phyloP scores from a whole-genome alignment of 1,140 invertebrate genomes.

The Tenebrio molitor region DNA sequence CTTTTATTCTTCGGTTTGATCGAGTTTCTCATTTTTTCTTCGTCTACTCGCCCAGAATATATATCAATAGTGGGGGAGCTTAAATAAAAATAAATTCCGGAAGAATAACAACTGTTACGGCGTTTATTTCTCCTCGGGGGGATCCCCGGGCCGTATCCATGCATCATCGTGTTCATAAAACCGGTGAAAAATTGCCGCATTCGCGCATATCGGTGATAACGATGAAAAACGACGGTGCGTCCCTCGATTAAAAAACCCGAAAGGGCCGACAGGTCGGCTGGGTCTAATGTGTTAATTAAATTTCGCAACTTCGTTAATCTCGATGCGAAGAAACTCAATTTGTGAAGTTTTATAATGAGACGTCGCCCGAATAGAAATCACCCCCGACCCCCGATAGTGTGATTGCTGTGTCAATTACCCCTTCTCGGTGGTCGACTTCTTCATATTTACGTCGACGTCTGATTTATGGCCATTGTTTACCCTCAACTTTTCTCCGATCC shows the following conservation, averaged over 20 bases:
- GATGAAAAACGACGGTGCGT: conserved; percentile 1
- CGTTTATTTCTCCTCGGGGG: conserved; percentile 23
- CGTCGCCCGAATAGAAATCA: background rate
- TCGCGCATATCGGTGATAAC: conserved; percentile 1
- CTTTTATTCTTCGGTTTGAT: too few relatives aligned
- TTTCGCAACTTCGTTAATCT: conserved; percentile 1
- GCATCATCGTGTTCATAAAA: conserved; percentile 23
- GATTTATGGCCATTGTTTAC: conserved; percentile 21
- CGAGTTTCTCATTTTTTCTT: conserved; percentile 15
- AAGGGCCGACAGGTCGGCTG: too few relatives aligned
- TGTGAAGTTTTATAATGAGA: background rate
- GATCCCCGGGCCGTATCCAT: conserved; percentile 1
- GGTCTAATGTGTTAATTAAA: background rate
- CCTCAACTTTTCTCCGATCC: background rate
- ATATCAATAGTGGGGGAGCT: background rate
- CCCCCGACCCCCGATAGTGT: too few relatives aligned
- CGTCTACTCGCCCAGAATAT: conserved; percentile 2
- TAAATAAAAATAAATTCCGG: conserved; percentile 14
- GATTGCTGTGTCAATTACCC: too few relatives aligned
- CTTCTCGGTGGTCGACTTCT: too few relatives aligned
- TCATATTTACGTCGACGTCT: background rate
- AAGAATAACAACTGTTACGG: conserved; percentile 1
- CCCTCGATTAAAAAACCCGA: background rate
- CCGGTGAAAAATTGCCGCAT: conserved; percentile 3
- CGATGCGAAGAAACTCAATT: background rate